Evolutionary conservation across 2,113 vertebrate species (phyloP).

Genomic region (Acanthisitta chloris): DNA sequence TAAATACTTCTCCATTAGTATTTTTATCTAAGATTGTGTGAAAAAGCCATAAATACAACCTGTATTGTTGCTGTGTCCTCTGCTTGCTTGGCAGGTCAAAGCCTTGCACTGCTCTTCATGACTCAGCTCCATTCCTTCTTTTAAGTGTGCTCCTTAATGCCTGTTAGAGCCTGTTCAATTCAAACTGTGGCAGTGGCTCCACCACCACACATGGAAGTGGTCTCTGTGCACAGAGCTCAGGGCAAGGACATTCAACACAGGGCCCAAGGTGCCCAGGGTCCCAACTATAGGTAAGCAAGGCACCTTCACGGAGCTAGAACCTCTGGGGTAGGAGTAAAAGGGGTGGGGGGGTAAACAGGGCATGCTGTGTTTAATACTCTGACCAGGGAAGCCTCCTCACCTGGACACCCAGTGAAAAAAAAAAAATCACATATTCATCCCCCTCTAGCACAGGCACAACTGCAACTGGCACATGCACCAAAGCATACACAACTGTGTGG

Average conservation of each 20-base stretch:
- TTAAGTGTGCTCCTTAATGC: too few species aligned
- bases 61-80: background rate
- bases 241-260: background rate
- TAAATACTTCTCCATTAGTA: background rate
- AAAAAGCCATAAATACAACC: background rate
- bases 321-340: too few species aligned
- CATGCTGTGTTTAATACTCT: background rate
- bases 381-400: background rate
- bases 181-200: background rate
- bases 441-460: background rate
- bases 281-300: background rate
- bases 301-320: background rate
- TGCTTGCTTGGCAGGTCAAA: background rate
- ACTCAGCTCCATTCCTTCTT: background rate
- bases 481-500: rapidly evolving
- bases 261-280: too few species aligned
- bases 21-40: background rate
- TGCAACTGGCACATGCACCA: background rate
- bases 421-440: background rate
- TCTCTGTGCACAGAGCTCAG: background rate
- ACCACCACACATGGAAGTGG: background rate
- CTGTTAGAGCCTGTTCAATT: too few species aligned
- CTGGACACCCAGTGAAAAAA: background rate
- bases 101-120: rapidly evolving
- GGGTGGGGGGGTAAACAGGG: background rate